Evolutionary conservation across 2,888 invertebrate genomes (phyloP).

Genomic region (Troilus luridus): DNA sequence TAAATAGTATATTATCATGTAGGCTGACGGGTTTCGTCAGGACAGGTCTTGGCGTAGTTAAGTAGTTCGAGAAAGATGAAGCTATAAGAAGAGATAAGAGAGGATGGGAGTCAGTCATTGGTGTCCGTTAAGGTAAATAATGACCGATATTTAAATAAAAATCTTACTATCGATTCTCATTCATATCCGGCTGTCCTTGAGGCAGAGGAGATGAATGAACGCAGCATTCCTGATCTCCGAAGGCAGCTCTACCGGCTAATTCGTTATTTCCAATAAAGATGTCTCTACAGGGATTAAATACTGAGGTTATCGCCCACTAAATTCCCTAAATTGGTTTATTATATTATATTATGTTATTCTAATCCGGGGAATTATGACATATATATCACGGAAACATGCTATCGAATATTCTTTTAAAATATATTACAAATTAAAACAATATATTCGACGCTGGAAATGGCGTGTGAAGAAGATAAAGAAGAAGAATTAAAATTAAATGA

Average conservation of each 20-base stretch:
- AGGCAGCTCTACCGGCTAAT: background rate
- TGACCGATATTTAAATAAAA: constrained; percentile 38
- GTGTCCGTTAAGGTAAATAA: background rate
- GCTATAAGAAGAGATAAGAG: background rate
- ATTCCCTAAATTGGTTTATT: background rate
- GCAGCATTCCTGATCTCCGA: constrained; percentile 37
- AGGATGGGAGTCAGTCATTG: background rate
- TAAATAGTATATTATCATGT: too few species aligned
- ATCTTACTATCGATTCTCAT: constrained; percentile 34
- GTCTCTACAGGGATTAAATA: background rate
- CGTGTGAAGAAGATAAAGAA: too few species aligned
- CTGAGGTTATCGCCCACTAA: background rate
- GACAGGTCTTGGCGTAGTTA: background rate
- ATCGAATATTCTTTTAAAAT: background rate
- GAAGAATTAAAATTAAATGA: too few species aligned
- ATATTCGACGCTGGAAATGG: background rate
- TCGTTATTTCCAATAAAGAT: constrained; percentile 2
- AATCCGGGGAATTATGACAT: background rate
- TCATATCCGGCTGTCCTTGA: constrained; percentile 34
- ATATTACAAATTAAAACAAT: background rate
- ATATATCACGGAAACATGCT: background rate
- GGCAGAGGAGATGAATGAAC: constrained; percentile 33
- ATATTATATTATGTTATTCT: background rate
- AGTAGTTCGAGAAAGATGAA: background rate
- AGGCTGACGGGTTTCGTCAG: too few species aligned